These are phyloP conservation scores for Gymnorhina tibicen DNA, from an alignment of 2,113 vertebrate species.

Conservation along the genomic window DNA sequence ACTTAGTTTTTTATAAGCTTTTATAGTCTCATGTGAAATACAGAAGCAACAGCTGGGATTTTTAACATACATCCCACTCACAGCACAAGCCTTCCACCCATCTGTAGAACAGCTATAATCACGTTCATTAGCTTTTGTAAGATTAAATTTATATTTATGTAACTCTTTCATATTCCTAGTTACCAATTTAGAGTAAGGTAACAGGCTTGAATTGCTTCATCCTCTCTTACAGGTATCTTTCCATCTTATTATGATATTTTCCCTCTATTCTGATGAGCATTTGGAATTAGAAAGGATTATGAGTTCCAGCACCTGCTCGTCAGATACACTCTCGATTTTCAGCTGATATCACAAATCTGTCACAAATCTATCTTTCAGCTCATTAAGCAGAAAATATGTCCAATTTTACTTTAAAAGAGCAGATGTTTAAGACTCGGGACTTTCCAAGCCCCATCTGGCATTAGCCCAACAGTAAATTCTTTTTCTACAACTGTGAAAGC, in stretches of 20 bases:
- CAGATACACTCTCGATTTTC: background rate
- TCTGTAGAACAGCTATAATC: background rate
- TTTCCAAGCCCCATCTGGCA: constrained; percentile 5
- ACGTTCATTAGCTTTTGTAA: background rate
- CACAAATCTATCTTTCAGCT: background rate
- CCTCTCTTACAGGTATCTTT: background rate
- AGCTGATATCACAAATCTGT: background rate
- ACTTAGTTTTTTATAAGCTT: background rate
- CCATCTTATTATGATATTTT: background rate
- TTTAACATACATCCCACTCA: background rate
- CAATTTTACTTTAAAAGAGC: constrained; percentile 30
- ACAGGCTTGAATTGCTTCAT: background rate
- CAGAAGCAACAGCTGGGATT: constrained; percentile 1
- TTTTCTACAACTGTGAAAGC: constrained; percentile 12
- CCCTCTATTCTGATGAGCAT: background rate
- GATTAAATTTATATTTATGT: background rate
- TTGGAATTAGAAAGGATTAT: background rate
- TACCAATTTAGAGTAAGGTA: background rate
- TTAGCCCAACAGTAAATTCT: constrained; percentile 10
- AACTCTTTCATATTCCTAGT: background rate
- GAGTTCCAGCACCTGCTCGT: background rate
- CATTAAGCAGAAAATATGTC: background rate
- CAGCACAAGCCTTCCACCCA: background rate
- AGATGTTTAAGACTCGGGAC: background rate
- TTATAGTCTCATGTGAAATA: background rate